Base-by-base conservation (phyloP, 2,888 invertebrate species). In the Orchesellides sinensis region DNA sequence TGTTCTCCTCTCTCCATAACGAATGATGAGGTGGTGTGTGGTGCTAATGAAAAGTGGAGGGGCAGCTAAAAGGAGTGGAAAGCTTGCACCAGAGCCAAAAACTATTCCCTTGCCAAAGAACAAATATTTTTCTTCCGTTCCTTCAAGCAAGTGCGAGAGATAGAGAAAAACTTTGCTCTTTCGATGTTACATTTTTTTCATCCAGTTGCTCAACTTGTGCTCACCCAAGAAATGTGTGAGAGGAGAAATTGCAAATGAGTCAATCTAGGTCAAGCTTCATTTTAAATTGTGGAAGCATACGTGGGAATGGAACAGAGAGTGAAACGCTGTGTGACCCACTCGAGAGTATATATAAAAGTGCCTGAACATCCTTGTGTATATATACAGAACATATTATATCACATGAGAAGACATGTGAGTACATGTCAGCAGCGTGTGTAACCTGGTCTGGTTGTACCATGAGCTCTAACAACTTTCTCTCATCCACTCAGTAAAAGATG, bases 191-290 rank as follows among this genome's bases (percentile, higher is more conserved):
- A 75, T 21, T 45, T 40, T 14, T 40, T 27, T 63, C 35, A 27
- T 35, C 21, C 52, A 17, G 23, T 32, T 29, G n/a, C n/a, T n/a
- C n/a, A n/a, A n/a, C n/a, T n/a, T n/a, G 23, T 21, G 4, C 35
- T 63, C 19, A 4, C 66, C 25, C 14, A 59, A 29, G 49, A 47
- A 75, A 70, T 63, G 66, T 66, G 10, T 10, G 49, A 68, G 59
- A 81, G 81, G 32, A 81, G 49, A 81, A 81, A 74, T 81, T 81
- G 81, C 72, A 81, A 81, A 81, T 81, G 81, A 81, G 81, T 74
- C 81, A 81, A 81, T 81, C 74, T 81, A 74, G 81, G 81, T 81
- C 81, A 74, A 40, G 27, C 74, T 69, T 74, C 68, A 74, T 81
- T 81, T 81, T 49, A 72, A 72, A 72, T 79, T 65, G 79, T 66